Base-by-base conservation (phyloP, 2,888 invertebrate genomes). In the Panzeria rudis region DNA sequence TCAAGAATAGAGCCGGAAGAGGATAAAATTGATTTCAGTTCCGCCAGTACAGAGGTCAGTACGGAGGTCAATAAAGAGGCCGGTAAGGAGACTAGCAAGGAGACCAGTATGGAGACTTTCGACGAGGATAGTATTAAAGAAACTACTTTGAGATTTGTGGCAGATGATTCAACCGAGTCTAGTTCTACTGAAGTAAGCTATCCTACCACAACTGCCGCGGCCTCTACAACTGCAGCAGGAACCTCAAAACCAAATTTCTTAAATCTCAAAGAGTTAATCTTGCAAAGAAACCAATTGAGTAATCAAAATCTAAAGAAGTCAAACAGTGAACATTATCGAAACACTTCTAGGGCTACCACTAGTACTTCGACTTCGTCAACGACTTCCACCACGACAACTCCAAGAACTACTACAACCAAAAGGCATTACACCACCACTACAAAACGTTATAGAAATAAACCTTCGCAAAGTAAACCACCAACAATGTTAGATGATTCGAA, bases 211-310 rank as follows among this genome's bases (percentile, higher is more conserved):
- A 71, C 64, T 7, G 20, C 3, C 7, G 2, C 13, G 4, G 23
- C 11, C 13, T 25, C 56, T 9, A 15, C 47, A 2, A 15, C 56
- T 1, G 25, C 15, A 0, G 3, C 38, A 17, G 25, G 8, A 25
- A 50, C 61, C 2, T 3, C 54, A 0, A 92, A 90, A 78, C 91
- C 92, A 0, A 92, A 89, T 77, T 92, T 93, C 64, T 83, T 92
- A 86, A 92, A 92, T 84, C 89, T 93, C 0, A 93, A 92, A 47
- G 92, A 93, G 84, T 88, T 92, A 2, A 90, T 92, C 7, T 73
- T 92, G 38, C 89, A 90, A 41, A 89, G 91, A 13, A 91, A 92
- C 41, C 89, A 90, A 62, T 2, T 77, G 17, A 59, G 50, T 0
- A 73, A 77, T 15, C 66, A 50, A 32, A 80, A 50, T 64, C 41